A percentile compares a stretch with the other conserved stretches of the same genome.
These are phyloP conservation scores for Scolopax rusticola DNA, from an alignment of 2,797 vertebrate genomes.

Conservation along the genomic window DNA sequence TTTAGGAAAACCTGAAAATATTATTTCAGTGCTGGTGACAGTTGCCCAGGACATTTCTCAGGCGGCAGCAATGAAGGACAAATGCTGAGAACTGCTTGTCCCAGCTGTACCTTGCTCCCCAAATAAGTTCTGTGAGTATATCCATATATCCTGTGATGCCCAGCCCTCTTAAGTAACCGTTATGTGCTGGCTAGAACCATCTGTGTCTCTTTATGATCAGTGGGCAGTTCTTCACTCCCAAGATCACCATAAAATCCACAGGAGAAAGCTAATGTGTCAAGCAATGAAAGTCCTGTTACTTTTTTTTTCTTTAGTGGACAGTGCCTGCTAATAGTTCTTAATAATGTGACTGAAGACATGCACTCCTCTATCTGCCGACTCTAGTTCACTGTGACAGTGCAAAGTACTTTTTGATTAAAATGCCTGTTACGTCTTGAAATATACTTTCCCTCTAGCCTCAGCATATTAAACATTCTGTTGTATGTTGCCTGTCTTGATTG, in stretches of 20 bases:
- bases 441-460: not conserved
- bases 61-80: constrained; percentile 13
- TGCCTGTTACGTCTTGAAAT: not conserved
- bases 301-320: not conserved
- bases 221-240: not conserved
- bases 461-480: not conserved
- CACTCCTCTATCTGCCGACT: not conserved
- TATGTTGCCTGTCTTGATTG: not conserved
- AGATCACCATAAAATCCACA: not conserved
- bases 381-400: not conserved
- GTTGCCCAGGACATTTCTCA: not conserved
- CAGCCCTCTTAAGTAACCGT: not conserved
- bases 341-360: not conserved
- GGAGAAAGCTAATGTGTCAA: not conserved
- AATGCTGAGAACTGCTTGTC: constrained; percentile 38
- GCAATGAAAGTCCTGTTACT: not conserved
- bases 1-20: constrained; percentile 26
- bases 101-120: not conserved
- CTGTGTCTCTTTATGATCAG: not conserved
- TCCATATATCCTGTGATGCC: constrained; percentile 30
- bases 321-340: not conserved
- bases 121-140: constrained; percentile 19
- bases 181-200: constrained; percentile 24
- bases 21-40: not conserved
- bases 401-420: not conserved